phyloP scores from a whole-genome alignment of 2,113 vertebrate species.

The Beaufortia kweichowensis region DNA sequence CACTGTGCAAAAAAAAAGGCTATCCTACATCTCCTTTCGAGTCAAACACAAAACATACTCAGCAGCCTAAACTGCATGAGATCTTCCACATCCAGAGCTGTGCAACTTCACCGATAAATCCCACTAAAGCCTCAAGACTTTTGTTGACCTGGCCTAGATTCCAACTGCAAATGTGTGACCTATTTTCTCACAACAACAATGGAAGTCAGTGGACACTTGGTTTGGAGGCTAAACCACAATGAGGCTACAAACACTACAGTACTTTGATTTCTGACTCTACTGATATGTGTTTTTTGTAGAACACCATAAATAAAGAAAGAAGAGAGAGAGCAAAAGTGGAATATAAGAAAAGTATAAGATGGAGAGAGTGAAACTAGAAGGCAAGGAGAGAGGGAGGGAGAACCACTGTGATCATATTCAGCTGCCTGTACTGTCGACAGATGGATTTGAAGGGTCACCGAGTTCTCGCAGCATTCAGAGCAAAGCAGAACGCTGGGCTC shows the following conservation, averaged over 20 bases:
- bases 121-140: slow-evolving; percentile 35
- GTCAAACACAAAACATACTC: not conserved
- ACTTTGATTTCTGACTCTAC: slow-evolving; percentile 39
- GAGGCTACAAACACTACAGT: slow-evolving; percentile 44
- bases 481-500: slow-evolving; percentile 54
- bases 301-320: slow-evolving; percentile 44
- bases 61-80: not conserved
- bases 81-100: slow-evolving; percentile 12
- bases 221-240: slow-evolving; percentile 45
- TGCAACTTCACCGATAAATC: slow-evolving; percentile 2
- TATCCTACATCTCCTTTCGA: too few species aligned
- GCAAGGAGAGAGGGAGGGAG: slow-evolving; percentile 32
- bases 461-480: slow-evolving; percentile 62
- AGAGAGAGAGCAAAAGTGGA: slow-evolving; percentile 12
- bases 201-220: slow-evolving; percentile 28
- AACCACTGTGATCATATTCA: slow-evolving; percentile 60
- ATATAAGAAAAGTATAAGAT: slow-evolving; percentile 48
- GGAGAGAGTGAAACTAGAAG: slow-evolving; percentile 29
- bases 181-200: slow-evolving; percentile 31
- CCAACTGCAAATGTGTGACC: slow-evolving; percentile 28
- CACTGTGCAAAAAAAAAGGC: slow-evolving; percentile 2
- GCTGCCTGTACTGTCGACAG: slow-evolving; percentile 64
- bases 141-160: slow-evolving; percentile 46
- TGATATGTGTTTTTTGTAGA: slow-evolving; percentile 50
- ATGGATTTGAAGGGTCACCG: slow-evolving; percentile 71